Percentiles rank a stretch among this genome's conserved stretches.
Evolutionary conservation across 2,113 vertebrate species (phyloP).

Genomic region (Cottus gobio): DNA sequence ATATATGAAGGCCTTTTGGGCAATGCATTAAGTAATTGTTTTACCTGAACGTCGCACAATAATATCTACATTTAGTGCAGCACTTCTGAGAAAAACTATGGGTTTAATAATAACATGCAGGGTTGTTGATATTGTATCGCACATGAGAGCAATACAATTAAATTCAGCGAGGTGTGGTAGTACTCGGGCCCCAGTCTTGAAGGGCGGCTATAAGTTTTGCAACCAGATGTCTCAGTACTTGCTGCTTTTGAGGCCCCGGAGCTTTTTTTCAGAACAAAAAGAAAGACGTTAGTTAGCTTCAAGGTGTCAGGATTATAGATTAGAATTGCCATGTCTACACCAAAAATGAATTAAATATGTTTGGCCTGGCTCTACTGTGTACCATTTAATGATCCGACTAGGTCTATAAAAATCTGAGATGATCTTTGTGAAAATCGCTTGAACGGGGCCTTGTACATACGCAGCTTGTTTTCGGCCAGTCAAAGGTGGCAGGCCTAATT

Average conservation of each 20-base stretch:
- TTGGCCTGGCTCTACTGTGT: background rate
- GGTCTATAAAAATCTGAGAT: conserved; percentile 1
- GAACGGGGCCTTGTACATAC: background rate
- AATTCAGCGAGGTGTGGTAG: background rate
- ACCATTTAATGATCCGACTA: conserved; percentile 1
- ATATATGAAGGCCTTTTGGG: background rate
- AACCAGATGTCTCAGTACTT: background rate
- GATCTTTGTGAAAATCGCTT: conserved; percentile 12
- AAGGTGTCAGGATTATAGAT: background rate
- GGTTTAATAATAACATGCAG: background rate
- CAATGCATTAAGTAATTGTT: background rate
- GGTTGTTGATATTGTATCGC: background rate
- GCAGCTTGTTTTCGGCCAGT: conserved; percentile 21
- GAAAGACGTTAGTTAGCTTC: background rate
- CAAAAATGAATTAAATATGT: background rate
- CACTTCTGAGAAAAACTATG: background rate
- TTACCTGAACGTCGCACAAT: background rate
- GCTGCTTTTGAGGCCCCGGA: background rate
- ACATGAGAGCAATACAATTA: background rate
- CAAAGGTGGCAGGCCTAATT: conserved; percentile 16
- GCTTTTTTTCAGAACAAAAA: background rate
- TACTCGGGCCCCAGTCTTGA: background rate
- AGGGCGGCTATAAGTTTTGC: background rate
- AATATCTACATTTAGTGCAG: background rate
- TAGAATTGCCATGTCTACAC: background rate